phyloP scores from a whole-genome alignment of 1,140 invertebrate species.

The Colletes gigas region DNA sequence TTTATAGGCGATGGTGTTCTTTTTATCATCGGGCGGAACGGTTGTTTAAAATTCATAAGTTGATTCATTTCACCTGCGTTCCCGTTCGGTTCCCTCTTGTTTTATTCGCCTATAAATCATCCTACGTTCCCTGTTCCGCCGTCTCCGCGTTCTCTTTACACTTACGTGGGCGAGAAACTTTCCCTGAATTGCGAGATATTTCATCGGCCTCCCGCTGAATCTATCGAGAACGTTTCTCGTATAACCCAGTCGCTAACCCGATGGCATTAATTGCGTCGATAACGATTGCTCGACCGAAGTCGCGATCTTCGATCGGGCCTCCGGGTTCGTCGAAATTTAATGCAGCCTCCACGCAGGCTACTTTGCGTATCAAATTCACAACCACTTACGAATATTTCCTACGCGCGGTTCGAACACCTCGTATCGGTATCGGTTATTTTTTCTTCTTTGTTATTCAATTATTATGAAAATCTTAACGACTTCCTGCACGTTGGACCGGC shows the following conservation, averaged over 20 bases:
- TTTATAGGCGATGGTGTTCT: not conserved
- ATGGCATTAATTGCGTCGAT: slow-evolving; percentile 62
- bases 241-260: slow-evolving; percentile 31
- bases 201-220: slow-evolving; percentile 51
- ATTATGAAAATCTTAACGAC: too few relatives aligned
- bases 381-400: too few relatives aligned
- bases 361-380: too few relatives aligned
- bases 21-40: not conserved
- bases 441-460: too few relatives aligned
- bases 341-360: slow-evolving; percentile 5
- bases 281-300: slow-evolving; percentile 52
- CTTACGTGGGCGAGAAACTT: slow-evolving; percentile 59
- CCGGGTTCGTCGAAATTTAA: slow-evolving; percentile 16
- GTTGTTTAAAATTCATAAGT: slow-evolving; percentile 44
- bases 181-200: slow-evolving; percentile 65
- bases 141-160: slow-evolving; percentile 51
- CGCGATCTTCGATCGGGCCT: not conserved
- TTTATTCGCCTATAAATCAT: slow-evolving; percentile 50
- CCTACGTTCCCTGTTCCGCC: slow-evolving; percentile 23
- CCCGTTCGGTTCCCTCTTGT: slow-evolving; percentile 22
- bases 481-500: too few relatives aligned
- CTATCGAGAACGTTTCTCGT: slow-evolving; percentile 55
- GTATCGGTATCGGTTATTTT: too few relatives aligned
- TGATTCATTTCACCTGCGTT: slow-evolving; percentile 44
- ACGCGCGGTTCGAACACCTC: too few relatives aligned